Conservation (phyloP, 2,888 invertebrate species). For the Gastrophysa polygoni region DNA sequence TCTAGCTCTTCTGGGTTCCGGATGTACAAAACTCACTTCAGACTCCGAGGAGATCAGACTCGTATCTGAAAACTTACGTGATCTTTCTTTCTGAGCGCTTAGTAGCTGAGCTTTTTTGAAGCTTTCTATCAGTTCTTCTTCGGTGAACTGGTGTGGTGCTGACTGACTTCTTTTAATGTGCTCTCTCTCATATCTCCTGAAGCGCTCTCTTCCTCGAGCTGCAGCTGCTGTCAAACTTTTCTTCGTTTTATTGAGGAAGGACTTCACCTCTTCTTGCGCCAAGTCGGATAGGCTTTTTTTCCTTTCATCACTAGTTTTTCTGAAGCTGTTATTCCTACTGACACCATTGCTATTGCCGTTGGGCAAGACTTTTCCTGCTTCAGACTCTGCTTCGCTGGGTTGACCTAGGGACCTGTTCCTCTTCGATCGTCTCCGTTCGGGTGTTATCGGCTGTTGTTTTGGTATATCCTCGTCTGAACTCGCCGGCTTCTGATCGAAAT, state of each 20-base stretch:
- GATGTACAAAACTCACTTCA: slow-evolving; percentile 39
- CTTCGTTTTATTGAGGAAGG: slow-evolving; percentile 53
- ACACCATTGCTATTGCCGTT: slow-evolving; percentile 21
- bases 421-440: slow-evolving; percentile 48
- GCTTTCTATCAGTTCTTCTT: slow-evolving; percentile 65
- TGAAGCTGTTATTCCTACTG: slow-evolving; percentile 23
- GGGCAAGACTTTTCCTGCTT: slow-evolving; percentile 19
- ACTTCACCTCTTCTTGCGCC: slow-evolving; percentile 50
- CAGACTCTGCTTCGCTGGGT: slow-evolving; percentile 34
- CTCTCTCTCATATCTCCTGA: slow-evolving; percentile 47
- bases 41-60: slow-evolving; percentile 38
- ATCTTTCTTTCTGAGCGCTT: slow-evolving; percentile 51
- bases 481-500: slow-evolving; percentile 45
- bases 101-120: slow-evolving; percentile 58
- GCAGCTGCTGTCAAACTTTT: slow-evolving; percentile 46
- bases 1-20: slow-evolving; percentile 10
- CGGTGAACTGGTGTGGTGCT: slow-evolving; percentile 61
- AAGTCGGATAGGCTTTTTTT: slow-evolving; percentile 45
- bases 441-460: slow-evolving; percentile 47
- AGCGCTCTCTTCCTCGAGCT: slow-evolving; percentile 43
- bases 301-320: slow-evolving; percentile 24
- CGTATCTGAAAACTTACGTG: slow-evolving; percentile 45
- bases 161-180: slow-evolving; percentile 64
- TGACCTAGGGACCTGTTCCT: slow-evolving; percentile 27
- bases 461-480: slow-evolving; percentile 54